Evolutionary conservation across 2,888 invertebrate species (phyloP).

Genomic region (Pachymerium ferrugineum): DNA sequence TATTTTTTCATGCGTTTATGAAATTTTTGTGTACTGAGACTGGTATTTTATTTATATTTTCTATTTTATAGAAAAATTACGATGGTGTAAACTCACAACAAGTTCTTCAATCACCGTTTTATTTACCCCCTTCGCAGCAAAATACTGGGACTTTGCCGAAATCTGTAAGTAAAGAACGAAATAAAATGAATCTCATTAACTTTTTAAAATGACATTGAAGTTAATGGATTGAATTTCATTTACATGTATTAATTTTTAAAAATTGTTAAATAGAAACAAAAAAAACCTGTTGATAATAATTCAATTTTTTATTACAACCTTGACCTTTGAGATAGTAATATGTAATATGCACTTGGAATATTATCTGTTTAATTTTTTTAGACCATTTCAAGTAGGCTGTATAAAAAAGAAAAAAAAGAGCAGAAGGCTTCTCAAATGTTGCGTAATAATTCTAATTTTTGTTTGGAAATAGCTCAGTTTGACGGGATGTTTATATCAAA

Average conservation of each 20-base stretch:
- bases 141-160: constrained; percentile 9
- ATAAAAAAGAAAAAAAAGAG: background rate
- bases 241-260: background rate
- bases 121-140: background rate
- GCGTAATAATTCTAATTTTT: background rate
- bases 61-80: background rate
- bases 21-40: background rate
- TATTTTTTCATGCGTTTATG: background rate
- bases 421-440: background rate
- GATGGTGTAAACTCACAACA: background rate
- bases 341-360: background rate
- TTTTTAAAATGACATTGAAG: background rate
- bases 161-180: background rate
- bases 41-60: background rate
- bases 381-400: background rate
- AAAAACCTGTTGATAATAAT: background rate
- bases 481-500: too few relatives aligned
- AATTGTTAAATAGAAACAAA: background rate
- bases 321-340: background rate
- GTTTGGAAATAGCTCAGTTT: too few relatives aligned
- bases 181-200: background rate
- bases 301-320: background rate
- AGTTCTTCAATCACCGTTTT: constrained; percentile 5
- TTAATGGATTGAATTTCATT: too few relatives aligned
- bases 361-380: background rate